A percentile compares a stretch with the other conserved stretches of the same genome.
Conservation (phyloP, 2,113 vertebrate species). For the Thermophis baileyi region DNA sequence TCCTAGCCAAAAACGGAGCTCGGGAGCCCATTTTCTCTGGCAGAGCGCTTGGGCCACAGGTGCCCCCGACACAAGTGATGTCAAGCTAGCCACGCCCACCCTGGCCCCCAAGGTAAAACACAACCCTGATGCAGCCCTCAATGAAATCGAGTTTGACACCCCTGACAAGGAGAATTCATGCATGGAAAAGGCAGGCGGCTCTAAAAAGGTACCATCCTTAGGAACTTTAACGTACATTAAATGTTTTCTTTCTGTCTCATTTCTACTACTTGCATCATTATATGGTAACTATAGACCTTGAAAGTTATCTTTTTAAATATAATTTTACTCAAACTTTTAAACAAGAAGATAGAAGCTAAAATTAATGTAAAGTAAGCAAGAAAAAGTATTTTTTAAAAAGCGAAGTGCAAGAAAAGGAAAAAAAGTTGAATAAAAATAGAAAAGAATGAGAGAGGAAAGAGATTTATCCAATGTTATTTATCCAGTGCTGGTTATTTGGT, state of each 20-base stretch:
- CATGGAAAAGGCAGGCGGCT: no score
- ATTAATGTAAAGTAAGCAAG: background rate
- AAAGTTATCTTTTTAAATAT: background rate
- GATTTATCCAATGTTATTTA: background rate
- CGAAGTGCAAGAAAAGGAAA: background rate
- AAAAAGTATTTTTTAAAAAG: background rate
- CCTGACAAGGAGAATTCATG: background rate
- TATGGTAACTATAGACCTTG: background rate
- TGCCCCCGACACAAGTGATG: no score
- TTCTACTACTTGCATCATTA: background rate
- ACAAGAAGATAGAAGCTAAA: background rate
- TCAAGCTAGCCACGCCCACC: no score
- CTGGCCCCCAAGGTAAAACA: no score
- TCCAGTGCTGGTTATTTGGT: background rate
- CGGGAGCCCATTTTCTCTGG: no score
- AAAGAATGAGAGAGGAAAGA: accelerated
- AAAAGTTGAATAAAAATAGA: background rate
- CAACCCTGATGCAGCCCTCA: no score
- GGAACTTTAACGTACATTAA: background rate
- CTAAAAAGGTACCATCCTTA: background rate
- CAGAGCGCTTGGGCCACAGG: no score
- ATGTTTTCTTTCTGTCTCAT: background rate
- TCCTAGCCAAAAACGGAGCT: no score
- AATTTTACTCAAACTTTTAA: no score
- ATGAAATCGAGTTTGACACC: no score